Conservation (phyloP, 2,888 invertebrate genomes). For the Diarsia rubi region DNA sequence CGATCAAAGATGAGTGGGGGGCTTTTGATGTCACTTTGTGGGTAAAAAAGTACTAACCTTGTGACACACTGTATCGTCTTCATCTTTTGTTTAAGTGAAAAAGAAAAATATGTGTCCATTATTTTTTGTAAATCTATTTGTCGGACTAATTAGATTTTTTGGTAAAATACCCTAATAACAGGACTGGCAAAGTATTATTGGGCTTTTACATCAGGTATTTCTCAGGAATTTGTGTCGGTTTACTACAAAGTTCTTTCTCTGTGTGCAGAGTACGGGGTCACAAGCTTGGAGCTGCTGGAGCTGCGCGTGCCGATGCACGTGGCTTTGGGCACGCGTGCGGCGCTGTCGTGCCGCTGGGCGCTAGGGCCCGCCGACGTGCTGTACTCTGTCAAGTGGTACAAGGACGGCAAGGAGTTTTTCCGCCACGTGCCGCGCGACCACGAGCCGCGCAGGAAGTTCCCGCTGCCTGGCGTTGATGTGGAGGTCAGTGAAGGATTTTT, state of each 20-base stretch:
- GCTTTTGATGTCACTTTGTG: too few species aligned
- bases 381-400: conserved; percentile 98
- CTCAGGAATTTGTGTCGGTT: too few species aligned
- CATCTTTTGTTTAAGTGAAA: too few species aligned
- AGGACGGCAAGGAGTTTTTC: conserved; percentile 97
- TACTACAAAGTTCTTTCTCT: neutral
- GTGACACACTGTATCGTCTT: too few species aligned
- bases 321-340: conserved; percentile 94
- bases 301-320: conserved; percentile 96
- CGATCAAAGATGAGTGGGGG: too few species aligned
- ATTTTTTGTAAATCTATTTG: too few species aligned
- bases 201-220: too few species aligned
- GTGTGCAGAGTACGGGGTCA: conserved; percentile 79
- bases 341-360: conserved; percentile 95
- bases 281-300: conserved; percentile 93
- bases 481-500: conserved; percentile 89
- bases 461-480: conserved; percentile 95
- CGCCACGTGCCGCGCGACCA: conserved; percentile 95
- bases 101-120: too few species aligned
- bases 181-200: too few species aligned
- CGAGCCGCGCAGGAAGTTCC: conserved; percentile 95
- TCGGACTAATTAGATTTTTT: too few species aligned
- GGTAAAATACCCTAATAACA: too few species aligned
- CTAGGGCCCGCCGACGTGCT: conserved; percentile 94
- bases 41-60: too few species aligned